Evolutionary conservation across 2,888 invertebrate genomes (phyloP), one percentile per base, ranked within the genome.

Genomic region (Tetrapedia diversipes): DNA sequence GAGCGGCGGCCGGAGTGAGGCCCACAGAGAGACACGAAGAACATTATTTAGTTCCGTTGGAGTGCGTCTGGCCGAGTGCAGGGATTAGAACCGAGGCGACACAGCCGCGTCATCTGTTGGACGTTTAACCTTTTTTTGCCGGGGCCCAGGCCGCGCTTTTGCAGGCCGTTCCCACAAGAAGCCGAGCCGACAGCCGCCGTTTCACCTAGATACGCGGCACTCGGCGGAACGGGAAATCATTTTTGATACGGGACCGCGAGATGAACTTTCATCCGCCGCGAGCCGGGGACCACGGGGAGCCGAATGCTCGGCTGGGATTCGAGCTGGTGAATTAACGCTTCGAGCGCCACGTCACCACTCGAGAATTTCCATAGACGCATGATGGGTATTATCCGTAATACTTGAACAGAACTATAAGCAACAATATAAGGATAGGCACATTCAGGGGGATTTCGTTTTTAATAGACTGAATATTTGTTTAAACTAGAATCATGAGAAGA

Each of bases 101-200:
- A 86, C 78, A 75, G 76, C 70, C 76, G 83, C 87, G 87, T 87
- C 87, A 88, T 87, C 82, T 88, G 88, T 86, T 88, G 80, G 86
- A 86, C 81, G 84, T 82, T 85, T 84, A 81, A 81, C 78, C 81
- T 84, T 82, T 84, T 87, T 83, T 82, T 79, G 49, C 74, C 16
- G 16, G 69, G 24, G 57, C 63, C 60, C 70, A 60, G 27, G 34
- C 59, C 27, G 39, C 56, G 66, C 79, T 64, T 74, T 53, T 66
- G 63, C 63, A 4, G 54, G 59, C 45, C 53, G 60, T 81, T 81
- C 77, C 69, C 73, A 77, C 65, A 73, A 83, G 71, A 77, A 77
- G 53, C 66, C 71, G 65, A 77, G 53, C 66, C 71, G 65, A 74
- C 80, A 68, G 76, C 34, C 63, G 43, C 19, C 22, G 57, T 64